A percentile compares a stretch with the other conserved stretches of the same genome.
These are phyloP conservation scores for Macrosteles quadrilineatus DNA, from an alignment of 1,140 invertebrate species.

Conservation along the genomic window DNA sequence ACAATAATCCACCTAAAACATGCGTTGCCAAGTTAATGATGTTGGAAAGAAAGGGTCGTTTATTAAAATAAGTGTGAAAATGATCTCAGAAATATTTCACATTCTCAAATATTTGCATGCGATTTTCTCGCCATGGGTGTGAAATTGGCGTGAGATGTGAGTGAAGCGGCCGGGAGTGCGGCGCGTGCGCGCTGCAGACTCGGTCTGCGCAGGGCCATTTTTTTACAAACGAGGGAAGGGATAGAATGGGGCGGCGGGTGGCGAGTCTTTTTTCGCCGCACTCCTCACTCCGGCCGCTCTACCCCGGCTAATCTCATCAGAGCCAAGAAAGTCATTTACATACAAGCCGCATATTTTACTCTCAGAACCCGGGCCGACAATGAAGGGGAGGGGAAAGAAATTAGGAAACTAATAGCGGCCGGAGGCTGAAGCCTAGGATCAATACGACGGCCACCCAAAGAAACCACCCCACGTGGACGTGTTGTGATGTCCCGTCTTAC, in stretches of 20 bases:
- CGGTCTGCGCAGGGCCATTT: constrained; percentile 4
- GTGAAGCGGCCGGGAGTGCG: neutral
- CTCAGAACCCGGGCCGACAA: constrained; percentile 22
- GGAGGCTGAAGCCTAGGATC: constrained; percentile 14
- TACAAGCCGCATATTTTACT: constrained; percentile 34
- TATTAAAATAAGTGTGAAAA: neutral
- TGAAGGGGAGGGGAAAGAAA: constrained; percentile 26
- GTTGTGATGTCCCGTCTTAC: neutral
- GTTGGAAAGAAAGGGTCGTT: too few relatives aligned
- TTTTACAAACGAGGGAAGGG: constrained; percentile 15
- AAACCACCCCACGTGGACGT: neutral
- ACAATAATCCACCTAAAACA: too few relatives aligned
- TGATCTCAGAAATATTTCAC: neutral
- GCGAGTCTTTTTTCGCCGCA: constrained; percentile 22
- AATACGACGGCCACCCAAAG: constrained; percentile 26
- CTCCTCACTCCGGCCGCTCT: constrained; percentile 8
- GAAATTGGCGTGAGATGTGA: neutral
- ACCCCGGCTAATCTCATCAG: constrained; percentile 33
- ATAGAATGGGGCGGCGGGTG: neutral
- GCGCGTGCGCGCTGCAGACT: neutral
- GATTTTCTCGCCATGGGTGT: neutral
- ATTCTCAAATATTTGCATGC: constrained; percentile 11
- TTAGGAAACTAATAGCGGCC: constrained; percentile 32
- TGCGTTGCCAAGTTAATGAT: too few relatives aligned
- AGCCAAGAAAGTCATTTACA: constrained; percentile 33